These are phyloP conservation scores for Spodoptera frugiperda DNA, from an alignment of 1,140 invertebrate species.

Conservation along the genomic window DNA sequence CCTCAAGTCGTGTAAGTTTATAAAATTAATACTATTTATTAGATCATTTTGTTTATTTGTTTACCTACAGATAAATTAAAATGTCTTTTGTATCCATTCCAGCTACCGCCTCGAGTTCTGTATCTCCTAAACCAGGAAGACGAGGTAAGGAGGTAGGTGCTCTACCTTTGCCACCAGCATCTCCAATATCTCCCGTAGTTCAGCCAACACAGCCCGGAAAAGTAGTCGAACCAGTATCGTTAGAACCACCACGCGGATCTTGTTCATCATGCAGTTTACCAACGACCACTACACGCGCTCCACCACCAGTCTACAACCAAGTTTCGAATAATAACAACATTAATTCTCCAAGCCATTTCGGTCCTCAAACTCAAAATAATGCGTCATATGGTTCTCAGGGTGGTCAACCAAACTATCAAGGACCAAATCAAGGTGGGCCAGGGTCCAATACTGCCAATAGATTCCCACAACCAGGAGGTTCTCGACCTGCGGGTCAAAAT, in stretches of 20 bases:
- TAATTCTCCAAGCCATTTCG: slow-evolving; percentile 52
- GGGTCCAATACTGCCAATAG: background rate
- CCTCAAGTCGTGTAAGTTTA: slow-evolving; percentile 81
- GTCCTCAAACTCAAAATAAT: background rate
- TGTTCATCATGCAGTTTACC: slow-evolving; percentile 82
- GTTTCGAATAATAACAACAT: slow-evolving; percentile 6
- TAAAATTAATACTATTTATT: background rate
- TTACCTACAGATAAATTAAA: background rate
- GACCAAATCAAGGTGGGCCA: background rate
- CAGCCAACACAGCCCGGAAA: slow-evolving; percentile 12
- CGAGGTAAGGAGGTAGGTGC: slow-evolving; percentile 71
- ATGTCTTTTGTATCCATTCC: background rate
- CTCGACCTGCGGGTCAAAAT: too few species aligned
- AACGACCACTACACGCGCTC: slow-evolving; percentile 70
- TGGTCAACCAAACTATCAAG: background rate
- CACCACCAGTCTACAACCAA: slow-evolving; percentile 41
- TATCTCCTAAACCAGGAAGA: slow-evolving; percentile 62
- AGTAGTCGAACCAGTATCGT: slow-evolving; percentile 29
- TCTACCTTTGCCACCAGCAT: slow-evolving; percentile 60
- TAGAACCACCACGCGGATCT: slow-evolving; percentile 63
- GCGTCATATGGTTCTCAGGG: background rate
- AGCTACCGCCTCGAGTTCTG: slow-evolving; percentile 56
- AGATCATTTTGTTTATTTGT: background rate
- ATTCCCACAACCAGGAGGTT: background rate
- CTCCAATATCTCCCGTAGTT: background rate